phyloP scores from a whole-genome alignment of 2,113 vertebrate species.

The Pongo pygmaeus region DNA sequence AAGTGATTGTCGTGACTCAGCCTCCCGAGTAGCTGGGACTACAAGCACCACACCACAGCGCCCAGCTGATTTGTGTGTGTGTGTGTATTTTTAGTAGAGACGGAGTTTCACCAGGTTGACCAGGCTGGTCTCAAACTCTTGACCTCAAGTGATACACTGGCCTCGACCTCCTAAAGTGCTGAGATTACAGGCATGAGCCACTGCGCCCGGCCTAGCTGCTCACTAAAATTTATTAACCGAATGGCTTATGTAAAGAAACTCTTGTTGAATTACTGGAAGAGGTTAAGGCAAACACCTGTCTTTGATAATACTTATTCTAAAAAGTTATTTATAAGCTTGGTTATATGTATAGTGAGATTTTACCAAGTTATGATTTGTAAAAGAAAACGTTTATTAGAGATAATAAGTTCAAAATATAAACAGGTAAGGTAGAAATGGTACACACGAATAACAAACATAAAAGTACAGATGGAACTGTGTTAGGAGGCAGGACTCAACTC shows the following conservation, averaged over 20 bases:
- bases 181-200: too few relatives aligned
- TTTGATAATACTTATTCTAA: conserved; percentile 1
- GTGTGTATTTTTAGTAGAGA: too few relatives aligned
- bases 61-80: too few relatives aligned
- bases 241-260: background rate
- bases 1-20: too few relatives aligned
- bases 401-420: conserved; percentile 44
- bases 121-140: too few relatives aligned
- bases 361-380: background rate
- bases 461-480: background rate
- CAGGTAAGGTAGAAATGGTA: conserved; percentile 47
- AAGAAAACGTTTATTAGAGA: background rate
- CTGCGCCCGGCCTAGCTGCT: background rate
- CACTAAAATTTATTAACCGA: background rate
- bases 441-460: conserved; percentile 9
- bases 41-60: too few relatives aligned
- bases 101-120: too few relatives aligned
- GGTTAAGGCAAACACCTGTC: background rate
- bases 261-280: background rate
- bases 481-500: too few relatives aligned
- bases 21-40: too few relatives aligned
- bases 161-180: too few relatives aligned
- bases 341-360: background rate
- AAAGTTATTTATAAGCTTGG: background rate
- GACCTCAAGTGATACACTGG: too few relatives aligned